Base-by-base conservation (phyloP, 2,797 vertebrate genomes). In the Leucoraja ocellata region DNA sequence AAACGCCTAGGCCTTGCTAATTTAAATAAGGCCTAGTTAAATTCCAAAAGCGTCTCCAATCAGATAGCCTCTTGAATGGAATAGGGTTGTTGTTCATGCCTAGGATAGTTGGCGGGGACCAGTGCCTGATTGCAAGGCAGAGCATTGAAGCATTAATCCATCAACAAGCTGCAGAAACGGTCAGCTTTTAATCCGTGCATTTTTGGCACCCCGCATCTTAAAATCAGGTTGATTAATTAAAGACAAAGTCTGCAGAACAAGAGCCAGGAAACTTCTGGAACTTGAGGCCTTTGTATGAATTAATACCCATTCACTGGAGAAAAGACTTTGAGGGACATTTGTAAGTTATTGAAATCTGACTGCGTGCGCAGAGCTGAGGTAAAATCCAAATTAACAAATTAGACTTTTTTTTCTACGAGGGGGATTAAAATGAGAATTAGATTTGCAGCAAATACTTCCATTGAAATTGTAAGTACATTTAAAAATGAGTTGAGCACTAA, bases 1-100 rank as follows among this genome's bases (percentile, higher is more conserved):
- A 36, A 36, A n/a, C 65, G 36, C 16, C 68, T 13, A 32, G 6
- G 3, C n/a, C n/a, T 36, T 68, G n/a, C 63, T 68, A 68, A 36
- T 88, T 88, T 88, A 68, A 88, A 88, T 88, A 68, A 63, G 16
- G 23, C 61, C 68, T 36, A 16, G 68, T 88, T 88, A 88, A 88
- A 68, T 63, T 88, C 84, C 84, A 68, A 88, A 88, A 88, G 63
- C 32, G 14, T 6, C 32, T 21, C 84, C 16, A 68, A 88, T 88
- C n/a, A 23, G 65, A 68, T 36, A 88, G 68, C 9, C 23, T 65
- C 32, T 88, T 88, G n/a, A 88, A 88, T 6, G 65, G 84, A 68
- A 88, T 88, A 2, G 61, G n/a, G 32, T 74, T 88, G 3, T 10
- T 32, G 28, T 54, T 54, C 28, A 54, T 32, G 25, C 28, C 58